These are phyloP conservation scores for Aleadryas rufinucha DNA, from an alignment of 2,113 vertebrate genomes.

Conservation along the genomic window DNA sequence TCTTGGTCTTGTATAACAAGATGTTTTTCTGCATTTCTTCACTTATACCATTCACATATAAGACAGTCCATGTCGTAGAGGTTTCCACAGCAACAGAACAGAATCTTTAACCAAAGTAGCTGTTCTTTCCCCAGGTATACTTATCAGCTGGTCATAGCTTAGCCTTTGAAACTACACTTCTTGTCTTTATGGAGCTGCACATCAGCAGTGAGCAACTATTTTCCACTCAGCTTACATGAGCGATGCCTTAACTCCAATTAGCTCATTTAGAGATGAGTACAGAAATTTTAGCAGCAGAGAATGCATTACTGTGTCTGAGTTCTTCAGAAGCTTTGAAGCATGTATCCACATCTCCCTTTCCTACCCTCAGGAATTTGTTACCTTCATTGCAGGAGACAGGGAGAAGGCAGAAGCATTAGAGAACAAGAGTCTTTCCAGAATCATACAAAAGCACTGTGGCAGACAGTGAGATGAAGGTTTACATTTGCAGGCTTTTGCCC, in stretches of 20 bases:
- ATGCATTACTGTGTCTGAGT: background rate
- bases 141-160: background rate
- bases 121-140: constrained; percentile 6
- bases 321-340: background rate
- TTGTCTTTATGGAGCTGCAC: background rate
- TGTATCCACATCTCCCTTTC: background rate
- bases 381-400: background rate
- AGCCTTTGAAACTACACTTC: background rate
- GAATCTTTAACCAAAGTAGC: background rate
- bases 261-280: background rate
- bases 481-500: background rate
- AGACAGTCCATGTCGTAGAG: background rate
- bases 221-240: background rate
- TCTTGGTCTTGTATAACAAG: background rate
- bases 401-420: background rate
- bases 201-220: background rate
- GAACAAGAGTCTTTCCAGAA: background rate
- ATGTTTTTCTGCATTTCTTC: background rate
- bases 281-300: background rate
- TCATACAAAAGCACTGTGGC: background rate
- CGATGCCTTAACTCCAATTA: background rate
- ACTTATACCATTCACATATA: background rate
- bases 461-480: background rate
- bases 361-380: background rate
- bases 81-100: constrained; percentile 55